These are phyloP conservation scores for Epinephelus moara DNA, from an alignment of 2,113 vertebrate species.

Conservation along the genomic window DNA sequence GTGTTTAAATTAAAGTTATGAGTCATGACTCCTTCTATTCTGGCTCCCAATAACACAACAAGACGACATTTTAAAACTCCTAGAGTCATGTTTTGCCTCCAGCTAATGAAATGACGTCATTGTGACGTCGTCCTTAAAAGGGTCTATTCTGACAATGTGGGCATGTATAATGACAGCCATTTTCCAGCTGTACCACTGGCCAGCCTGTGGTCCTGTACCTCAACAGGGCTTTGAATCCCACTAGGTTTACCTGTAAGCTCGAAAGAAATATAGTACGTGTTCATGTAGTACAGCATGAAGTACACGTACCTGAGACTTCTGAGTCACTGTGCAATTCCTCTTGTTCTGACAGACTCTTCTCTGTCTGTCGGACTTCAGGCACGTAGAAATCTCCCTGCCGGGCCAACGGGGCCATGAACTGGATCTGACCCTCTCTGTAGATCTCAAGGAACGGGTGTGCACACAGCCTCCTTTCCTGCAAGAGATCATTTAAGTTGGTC, in stretches of 20 bases:
- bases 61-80: no score
- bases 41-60: no score
- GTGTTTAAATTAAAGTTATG: no score
- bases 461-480: constrained; percentile 91
- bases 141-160: background rate
- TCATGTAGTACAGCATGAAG: background rate
- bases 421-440: constrained; percentile 90
- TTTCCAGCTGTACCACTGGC: background rate
- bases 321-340: constrained; percentile 81
- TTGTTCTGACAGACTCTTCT: constrained; percentile 78
- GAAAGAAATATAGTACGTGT: background rate
- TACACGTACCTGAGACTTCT: constrained; percentile 88
- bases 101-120: no score
- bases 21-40: no score
- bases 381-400: constrained; percentile 95
- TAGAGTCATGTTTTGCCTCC: no score
- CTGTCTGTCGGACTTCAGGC: constrained; percentile 89
- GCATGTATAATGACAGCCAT: background rate
- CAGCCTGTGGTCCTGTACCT: background rate
- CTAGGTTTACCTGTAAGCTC: background rate
- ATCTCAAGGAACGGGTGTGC: constrained; percentile 94
- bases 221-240: background rate
- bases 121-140: no score
- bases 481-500: background rate
- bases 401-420: constrained; percentile 91